phyloP scores from a whole-genome alignment of 2,113 vertebrate species.

The Pterocles orientalis region DNA sequence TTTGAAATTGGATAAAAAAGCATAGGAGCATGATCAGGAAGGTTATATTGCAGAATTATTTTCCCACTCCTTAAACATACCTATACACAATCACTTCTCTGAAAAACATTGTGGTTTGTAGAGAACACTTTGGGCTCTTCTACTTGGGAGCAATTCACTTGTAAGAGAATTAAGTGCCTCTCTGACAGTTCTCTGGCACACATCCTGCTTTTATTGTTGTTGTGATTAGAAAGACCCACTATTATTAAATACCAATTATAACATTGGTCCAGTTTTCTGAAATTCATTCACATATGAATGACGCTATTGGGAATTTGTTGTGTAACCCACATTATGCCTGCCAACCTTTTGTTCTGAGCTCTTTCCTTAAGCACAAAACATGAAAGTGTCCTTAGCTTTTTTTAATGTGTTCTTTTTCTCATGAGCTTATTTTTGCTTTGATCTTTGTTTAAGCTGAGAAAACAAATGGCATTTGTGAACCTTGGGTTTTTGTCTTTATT shows the following conservation, averaged over 20 bases:
- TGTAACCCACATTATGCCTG: neutral
- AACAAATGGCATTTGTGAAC: constrained; percentile 1
- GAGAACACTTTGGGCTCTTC: neutral
- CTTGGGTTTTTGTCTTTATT: neutral
- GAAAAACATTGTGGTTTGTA: neutral
- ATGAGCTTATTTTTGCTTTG: neutral
- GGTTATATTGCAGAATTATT: neutral
- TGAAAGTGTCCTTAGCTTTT: neutral
- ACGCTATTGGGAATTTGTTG: neutral
- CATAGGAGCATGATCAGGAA: neutral
- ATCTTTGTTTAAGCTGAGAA: neutral
- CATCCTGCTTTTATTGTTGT: constrained; percentile 42
- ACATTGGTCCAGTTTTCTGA: neutral
- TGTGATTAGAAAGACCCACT: constrained; percentile 31
- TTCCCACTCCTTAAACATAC: neutral
- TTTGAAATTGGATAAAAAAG: neutral
- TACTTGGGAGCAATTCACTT: neutral
- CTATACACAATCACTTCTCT: neutral
- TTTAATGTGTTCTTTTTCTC: neutral
- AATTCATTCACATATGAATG: constrained; percentile 19
- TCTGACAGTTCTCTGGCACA: constrained; percentile 2
- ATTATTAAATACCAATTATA: constrained; percentile 37
- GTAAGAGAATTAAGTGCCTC: neutral
- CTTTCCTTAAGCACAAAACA: neutral
- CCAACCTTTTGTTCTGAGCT: neutral